Base-by-base conservation (phyloP, 2,888 invertebrate species). In the Tetragonisca angustula region DNA sequence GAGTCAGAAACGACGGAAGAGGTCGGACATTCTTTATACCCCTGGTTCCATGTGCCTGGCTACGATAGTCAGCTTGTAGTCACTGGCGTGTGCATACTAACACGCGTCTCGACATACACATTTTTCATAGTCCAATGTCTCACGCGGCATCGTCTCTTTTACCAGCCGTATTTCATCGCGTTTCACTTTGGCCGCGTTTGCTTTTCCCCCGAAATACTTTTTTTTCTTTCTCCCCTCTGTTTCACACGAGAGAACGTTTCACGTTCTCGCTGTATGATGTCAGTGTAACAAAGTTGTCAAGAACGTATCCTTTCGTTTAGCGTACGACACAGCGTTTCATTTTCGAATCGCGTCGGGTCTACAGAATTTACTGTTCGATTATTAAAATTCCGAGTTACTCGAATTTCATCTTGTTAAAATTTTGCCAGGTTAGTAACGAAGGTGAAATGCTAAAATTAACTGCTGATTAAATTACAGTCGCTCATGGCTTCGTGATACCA, bases 1-100 rank as follows among this genome's bases (percentile, higher is more conserved):
- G 85, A 84, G 84, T 86, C 85, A 86, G 71, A 74, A 76, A 79
- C 83, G 77, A 80, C 84, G 85, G 79, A 84, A 80, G 84, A 80
- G 1, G 75, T 59, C 71, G 49, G 43, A 67, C 84, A 75, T 84
- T 86, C 84, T 81, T 86, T 76, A 52, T 79, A 54, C 54, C 54
- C 61, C 17, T 27, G 32, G 43, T 70, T 74, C 54, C 77, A 1
- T 69, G 64, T 50, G 71, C 43, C 59, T 21, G 71, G 15, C 61
- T 15, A 50, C 72, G 64, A 13, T 59, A 32, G 56, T 50, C 19
- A 11, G 43, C 71, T 64, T 24, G 62, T 62, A 73, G 49, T 17
- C 72, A 50, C 36, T 11, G 21, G 4, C 43, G 32, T 17, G 61
- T 6, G 61, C 17, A 72, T 68, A 36, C 13, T 50, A 67, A 78